Conservation (phyloP, 2,888 invertebrate species). For the Sesamia inferens region DNA sequence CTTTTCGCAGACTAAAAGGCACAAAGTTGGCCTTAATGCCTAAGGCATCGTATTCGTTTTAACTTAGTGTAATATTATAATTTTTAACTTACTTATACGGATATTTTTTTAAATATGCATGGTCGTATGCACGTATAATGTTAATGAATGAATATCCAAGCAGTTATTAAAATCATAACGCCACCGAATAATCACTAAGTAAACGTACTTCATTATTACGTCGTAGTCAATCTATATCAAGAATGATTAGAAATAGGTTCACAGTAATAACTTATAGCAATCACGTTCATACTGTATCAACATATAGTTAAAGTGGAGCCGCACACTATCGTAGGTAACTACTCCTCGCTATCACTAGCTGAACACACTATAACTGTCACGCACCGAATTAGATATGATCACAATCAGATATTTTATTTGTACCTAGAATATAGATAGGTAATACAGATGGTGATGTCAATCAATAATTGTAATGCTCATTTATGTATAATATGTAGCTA, state of each 20-base stretch:
- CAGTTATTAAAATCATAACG: background rate
- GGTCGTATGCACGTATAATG: background rate
- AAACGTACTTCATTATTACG: background rate
- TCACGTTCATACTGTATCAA: slow-evolving; percentile 30
- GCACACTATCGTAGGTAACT: slow-evolving; percentile 10
- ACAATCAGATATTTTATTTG: no score
- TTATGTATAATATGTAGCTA: slow-evolving; percentile 48
- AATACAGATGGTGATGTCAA: no score
- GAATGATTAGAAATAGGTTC: slow-evolving; percentile 21
- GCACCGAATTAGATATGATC: slow-evolving; percentile 41
- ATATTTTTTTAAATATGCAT: no score
- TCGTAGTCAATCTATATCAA: slow-evolving; percentile 1
- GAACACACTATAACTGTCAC: slow-evolving; percentile 28
- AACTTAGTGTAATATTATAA: background rate
- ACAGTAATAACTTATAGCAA: slow-evolving; percentile 13
- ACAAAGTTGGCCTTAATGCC: no score
- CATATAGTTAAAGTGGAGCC: background rate
- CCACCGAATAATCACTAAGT: background rate
- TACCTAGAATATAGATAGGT: no score
- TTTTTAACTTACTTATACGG: background rate
- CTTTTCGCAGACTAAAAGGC: no score
- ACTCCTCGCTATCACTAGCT: slow-evolving; percentile 3
- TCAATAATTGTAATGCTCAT: slow-evolving; percentile 50
- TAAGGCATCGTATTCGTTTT: background rate
- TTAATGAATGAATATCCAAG: background rate